Evolutionary conservation across 2,113 vertebrate species (phyloP).

Genomic region (Cepphus grylle): DNA sequence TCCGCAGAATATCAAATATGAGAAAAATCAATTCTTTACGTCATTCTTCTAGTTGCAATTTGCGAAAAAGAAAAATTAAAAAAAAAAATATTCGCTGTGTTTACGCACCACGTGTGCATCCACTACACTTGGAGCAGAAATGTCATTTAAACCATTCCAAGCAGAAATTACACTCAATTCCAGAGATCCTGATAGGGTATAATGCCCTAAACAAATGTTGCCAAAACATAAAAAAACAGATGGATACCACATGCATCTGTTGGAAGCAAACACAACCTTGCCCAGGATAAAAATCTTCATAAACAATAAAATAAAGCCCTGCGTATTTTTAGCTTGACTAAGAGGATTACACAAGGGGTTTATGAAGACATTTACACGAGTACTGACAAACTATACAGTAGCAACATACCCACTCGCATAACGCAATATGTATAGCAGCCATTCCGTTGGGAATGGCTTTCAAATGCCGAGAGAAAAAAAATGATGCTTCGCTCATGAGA

Average conservation of each 20-base stretch:
- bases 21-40: not conserved
- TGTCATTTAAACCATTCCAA: not conserved
- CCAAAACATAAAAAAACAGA: not conserved
- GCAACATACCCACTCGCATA: not conserved
- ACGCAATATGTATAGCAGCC: not conserved
- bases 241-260: not conserved
- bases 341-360: not conserved
- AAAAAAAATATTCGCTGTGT: not conserved
- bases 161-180: not conserved
- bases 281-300: not conserved
- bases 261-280: not conserved
- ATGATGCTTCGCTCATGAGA: rapidly evolving
- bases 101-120: not conserved
- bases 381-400: not conserved
- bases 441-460: not conserved
- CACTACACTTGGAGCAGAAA: not conserved
- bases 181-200: not conserved
- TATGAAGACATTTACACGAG: not conserved
- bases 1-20: not conserved
- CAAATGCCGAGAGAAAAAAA: not conserved
- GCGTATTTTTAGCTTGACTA: not conserved
- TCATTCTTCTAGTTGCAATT: not conserved
- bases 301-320: not conserved
- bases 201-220: not conserved
- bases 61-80: not conserved